These are phyloP conservation scores for Lasioglossum lativentre DNA, from an alignment of 2,888 invertebrate genomes.

Conservation along the genomic window DNA sequence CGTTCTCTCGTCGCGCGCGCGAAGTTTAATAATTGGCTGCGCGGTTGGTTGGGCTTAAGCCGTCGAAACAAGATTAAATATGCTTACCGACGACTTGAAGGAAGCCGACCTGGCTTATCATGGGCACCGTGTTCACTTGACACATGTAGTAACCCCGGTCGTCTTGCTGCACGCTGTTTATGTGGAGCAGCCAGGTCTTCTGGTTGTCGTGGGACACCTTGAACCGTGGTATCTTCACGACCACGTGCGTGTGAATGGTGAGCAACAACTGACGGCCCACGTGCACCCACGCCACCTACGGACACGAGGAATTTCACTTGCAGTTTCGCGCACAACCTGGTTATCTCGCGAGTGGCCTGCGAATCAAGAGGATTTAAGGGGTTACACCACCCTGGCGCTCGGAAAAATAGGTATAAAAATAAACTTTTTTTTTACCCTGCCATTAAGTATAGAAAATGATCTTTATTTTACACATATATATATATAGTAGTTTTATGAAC, in stretches of 20 bases:
- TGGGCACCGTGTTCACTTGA: constrained; percentile 96
- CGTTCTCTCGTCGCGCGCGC: not conserved
- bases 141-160: constrained; percentile 97
- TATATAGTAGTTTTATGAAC: no score
- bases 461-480: no score
- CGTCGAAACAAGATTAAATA: constrained; percentile 45
- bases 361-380: no score
- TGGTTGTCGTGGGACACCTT: constrained; percentile 96
- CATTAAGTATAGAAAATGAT: no score
- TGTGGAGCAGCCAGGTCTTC: constrained; percentile 96
- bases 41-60: constrained; percentile 18
- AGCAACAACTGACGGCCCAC: constrained; percentile 97
- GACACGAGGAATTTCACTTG: not conserved
- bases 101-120: constrained; percentile 97
- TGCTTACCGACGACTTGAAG: constrained; percentile 95
- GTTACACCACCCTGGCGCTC: no score
- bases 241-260: constrained; percentile 96
- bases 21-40: constrained; percentile 10
- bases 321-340: not conserved
- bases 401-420: no score
- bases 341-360: not conserved
- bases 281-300: constrained; percentile 97
- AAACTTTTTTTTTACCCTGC: no score
- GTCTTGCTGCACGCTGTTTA: constrained; percentile 95
- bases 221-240: constrained; percentile 95